Evolutionary conservation across 2,113 vertebrate genomes (phyloP), one percentile per base, ranked within the genome.

Genomic region (Saguinus imperator): DNA sequence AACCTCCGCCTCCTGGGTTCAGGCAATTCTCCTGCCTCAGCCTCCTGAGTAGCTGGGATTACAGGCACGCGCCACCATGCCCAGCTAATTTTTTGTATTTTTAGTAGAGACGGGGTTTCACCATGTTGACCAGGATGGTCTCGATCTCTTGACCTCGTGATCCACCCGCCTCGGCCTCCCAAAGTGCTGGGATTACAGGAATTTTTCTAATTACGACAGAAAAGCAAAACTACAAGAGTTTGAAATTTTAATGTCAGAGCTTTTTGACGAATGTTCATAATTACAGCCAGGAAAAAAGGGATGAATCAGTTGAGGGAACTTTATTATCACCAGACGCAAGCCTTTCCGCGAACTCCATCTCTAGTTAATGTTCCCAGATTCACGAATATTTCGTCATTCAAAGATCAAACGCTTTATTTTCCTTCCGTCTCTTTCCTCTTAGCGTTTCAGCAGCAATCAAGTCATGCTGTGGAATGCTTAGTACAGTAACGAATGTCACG

Each of bases 361-460:
- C 58, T n/a, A n/a, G n/a, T n/a, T n/a, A 91, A 25, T 84, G 97
- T 94, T 94, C 93, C 93, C 87, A 37, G 79, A 50, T 83, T 48
- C 16, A 0, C 73, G 83, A 85, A 21, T 50, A 11, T 79, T 72
- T 79, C 93, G 86, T 84, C 97, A 61, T 70, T 87, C 61, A 48
- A 5, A 4, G 1, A 23, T n/a, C 77, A 57, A 75, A 91, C 8
- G 32, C 64, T 76, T 72, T 64, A 23, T 90, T 85, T 87, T 21
- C 82, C 57, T 75, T 43, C 45, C 50, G 64, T 87, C 81, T 55
- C 21, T 13, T 48, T 45, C 68, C 84, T 87, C 70, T 85, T 61
- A 68, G 75, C 85, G 80, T 87, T 95, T 66, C 73, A 70, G 66
- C 27, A 43, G 91, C 93, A 93, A 93, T 95, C 93, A 96, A 91